Percentiles rank a stretch among this genome's conserved stretches.
These are phyloP conservation scores for Meliscaeva auricollis DNA, from an alignment of 2,888 invertebrate species.

Conservation along the genomic window DNA sequence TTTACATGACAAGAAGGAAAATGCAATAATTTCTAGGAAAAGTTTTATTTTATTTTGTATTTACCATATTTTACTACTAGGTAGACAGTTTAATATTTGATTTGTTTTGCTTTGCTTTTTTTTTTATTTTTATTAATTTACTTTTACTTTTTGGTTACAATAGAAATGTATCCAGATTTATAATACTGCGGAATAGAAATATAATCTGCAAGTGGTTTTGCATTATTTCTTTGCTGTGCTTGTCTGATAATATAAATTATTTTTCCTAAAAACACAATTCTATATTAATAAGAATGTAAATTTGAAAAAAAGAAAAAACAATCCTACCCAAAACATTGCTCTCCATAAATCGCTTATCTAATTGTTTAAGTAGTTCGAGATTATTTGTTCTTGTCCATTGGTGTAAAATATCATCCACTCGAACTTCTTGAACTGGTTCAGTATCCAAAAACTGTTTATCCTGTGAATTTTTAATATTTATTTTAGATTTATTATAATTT, in stretches of 20 bases:
- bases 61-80: slow-evolving; percentile 71
- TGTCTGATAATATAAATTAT: slow-evolving; percentile 83
- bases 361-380: slow-evolving; percentile 80
- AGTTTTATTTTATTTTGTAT: slow-evolving; percentile 54
- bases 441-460: slow-evolving; percentile 76
- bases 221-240: slow-evolving; percentile 78
- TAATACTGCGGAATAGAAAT: slow-evolving; percentile 84
- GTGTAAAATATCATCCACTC: slow-evolving; percentile 81
- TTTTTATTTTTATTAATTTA: slow-evolving; percentile 76
- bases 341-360: slow-evolving; percentile 81
- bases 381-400: slow-evolving; percentile 82
- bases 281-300: background rate
- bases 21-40: slow-evolving; percentile 57
- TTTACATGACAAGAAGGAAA: no score
- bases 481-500: background rate
- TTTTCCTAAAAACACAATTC: slow-evolving; percentile 80
- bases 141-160: slow-evolving; percentile 82
- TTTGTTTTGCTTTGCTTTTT: slow-evolving; percentile 28
- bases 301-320: slow-evolving; percentile 16
- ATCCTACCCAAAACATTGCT: slow-evolving; percentile 82
- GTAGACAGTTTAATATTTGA: slow-evolving; percentile 70
- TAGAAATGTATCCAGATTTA: slow-evolving; percentile 82
- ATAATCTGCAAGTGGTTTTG: slow-evolving; percentile 80
- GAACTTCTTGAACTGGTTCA: slow-evolving; percentile 81
- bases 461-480: slow-evolving; percentile 56